phyloP scores from a whole-genome alignment of 2,113 vertebrate genomes.

The Brienomyrus longianalis region DNA sequence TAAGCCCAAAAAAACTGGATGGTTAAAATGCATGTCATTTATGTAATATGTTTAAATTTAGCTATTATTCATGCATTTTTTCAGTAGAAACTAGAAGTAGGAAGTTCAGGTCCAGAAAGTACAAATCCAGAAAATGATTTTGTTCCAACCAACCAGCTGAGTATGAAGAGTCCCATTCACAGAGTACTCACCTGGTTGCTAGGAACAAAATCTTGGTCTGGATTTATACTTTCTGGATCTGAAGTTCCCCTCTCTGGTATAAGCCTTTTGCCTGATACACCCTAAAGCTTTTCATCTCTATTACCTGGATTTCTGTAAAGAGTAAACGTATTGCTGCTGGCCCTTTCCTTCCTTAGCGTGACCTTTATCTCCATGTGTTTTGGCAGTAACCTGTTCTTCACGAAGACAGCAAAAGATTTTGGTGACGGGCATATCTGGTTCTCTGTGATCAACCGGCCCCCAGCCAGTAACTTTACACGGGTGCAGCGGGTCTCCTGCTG shows the following conservation, averaged over 20 bases:
- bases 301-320: background rate
- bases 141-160: too few species aligned
- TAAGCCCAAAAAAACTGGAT: background rate
- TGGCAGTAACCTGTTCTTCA: constrained; percentile 82
- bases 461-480: constrained; percentile 78
- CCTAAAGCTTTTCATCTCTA: background rate
- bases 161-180: too few species aligned
- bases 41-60: background rate
- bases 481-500: constrained; percentile 89
- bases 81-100: too few species aligned
- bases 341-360: background rate
- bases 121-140: too few species aligned
- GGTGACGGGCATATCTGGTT: constrained; percentile 89
- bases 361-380: background rate
- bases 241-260: background rate
- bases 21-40: background rate
- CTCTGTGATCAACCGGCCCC: constrained; percentile 77
- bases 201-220: too few species aligned
- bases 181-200: too few species aligned
- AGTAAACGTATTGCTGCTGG: background rate
- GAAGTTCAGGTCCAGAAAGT: too few species aligned
- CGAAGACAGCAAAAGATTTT: constrained; percentile 85
- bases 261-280: background rate
- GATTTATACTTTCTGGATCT: too few species aligned
- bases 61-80: background rate